Evolutionary conservation across 2,888 invertebrate genomes (phyloP).

Genomic region (Aporophyla nigra): DNA sequence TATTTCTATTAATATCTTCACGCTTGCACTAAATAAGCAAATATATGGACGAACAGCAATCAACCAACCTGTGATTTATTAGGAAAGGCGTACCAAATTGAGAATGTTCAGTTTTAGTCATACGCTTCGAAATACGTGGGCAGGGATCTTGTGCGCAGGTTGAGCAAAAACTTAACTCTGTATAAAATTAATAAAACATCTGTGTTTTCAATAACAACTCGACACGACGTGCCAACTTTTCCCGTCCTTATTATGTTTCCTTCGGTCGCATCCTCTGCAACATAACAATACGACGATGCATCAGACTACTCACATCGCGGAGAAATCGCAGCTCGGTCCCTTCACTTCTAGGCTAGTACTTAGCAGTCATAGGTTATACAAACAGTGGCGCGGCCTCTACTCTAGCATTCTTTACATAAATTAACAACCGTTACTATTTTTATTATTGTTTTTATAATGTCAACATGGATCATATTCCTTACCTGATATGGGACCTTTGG

Average conservation of each 20-base stretch:
- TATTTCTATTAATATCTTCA: slow-evolving; percentile 29
- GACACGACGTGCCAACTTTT: slow-evolving; percentile 7
- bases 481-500: slow-evolving; percentile 82
- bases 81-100: slow-evolving; percentile 51
- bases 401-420: slow-evolving; percentile 67
- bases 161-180: slow-evolving; percentile 28
- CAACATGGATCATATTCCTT: slow-evolving; percentile 55
- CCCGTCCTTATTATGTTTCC: background rate
- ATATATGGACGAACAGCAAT: slow-evolving; percentile 27
- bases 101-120: slow-evolving; percentile 54
- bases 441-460: slow-evolving; percentile 48
- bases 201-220: slow-evolving; percentile 24
- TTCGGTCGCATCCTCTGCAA: slow-evolving; percentile 21
- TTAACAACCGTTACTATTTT: slow-evolving; percentile 55
- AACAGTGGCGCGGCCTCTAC: slow-evolving; percentile 56
- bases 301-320: slow-evolving; percentile 43
- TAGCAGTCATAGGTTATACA: slow-evolving; percentile 58
- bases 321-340: slow-evolving; percentile 55
- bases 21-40: slow-evolving; percentile 18
- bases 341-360: slow-evolving; percentile 58
- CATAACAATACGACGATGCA: slow-evolving; percentile 32
- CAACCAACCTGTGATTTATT: slow-evolving; percentile 41
- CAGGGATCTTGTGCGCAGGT: slow-evolving; percentile 16
- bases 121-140: slow-evolving; percentile 47
- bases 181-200: slow-evolving; percentile 22